These are phyloP conservation scores for Lateolabrax maculatus DNA, from an alignment of 2,797 vertebrate species.

Conservation along the genomic window DNA sequence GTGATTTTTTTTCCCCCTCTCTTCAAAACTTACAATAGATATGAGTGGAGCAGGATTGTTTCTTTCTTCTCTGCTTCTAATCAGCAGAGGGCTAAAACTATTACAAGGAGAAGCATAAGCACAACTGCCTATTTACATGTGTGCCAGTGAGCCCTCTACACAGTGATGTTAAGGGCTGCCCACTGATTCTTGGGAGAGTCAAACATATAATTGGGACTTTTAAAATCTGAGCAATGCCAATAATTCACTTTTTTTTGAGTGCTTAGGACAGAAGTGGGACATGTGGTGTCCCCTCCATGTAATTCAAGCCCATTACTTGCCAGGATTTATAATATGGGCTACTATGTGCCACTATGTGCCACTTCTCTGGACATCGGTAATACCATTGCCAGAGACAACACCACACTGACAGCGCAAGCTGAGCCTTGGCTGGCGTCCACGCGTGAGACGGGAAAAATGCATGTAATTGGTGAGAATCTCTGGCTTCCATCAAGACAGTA, in stretches of 20 bases:
- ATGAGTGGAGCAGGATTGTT: constrained; percentile 37
- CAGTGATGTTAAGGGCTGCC: constrained; percentile 60
- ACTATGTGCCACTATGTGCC: constrained; percentile 66
- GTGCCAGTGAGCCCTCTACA: constrained; percentile 51
- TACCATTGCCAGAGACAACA: constrained; percentile 72
- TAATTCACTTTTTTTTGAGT: constrained; percentile 47
- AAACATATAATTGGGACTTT: constrained; percentile 71
- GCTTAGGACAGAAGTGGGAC: constrained; percentile 60
- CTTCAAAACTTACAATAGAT: constrained; percentile 60
- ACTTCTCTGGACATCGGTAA: constrained; percentile 69
- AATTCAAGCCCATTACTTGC: constrained; percentile 57
- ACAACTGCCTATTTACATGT: constrained; percentile 60
- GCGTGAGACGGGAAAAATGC: constrained; percentile 80
- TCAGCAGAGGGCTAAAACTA: constrained; percentile 54
- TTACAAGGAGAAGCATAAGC: constrained; percentile 48
- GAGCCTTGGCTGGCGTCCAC: constrained; percentile 77
- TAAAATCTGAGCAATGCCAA: constrained; percentile 64
- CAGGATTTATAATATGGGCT: constrained; percentile 57
- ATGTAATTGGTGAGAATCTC: constrained; percentile 85
- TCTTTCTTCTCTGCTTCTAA: constrained; percentile 57
- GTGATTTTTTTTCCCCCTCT: constrained; percentile 24
- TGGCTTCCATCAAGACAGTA: constrained; percentile 84
- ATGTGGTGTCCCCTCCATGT: constrained; percentile 64
- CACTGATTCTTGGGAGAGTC: constrained; percentile 64
- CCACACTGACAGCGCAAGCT: constrained; percentile 69